Conservation (phyloP, 1,140 invertebrate species). For the Tetragnatha versicolor region DNA sequence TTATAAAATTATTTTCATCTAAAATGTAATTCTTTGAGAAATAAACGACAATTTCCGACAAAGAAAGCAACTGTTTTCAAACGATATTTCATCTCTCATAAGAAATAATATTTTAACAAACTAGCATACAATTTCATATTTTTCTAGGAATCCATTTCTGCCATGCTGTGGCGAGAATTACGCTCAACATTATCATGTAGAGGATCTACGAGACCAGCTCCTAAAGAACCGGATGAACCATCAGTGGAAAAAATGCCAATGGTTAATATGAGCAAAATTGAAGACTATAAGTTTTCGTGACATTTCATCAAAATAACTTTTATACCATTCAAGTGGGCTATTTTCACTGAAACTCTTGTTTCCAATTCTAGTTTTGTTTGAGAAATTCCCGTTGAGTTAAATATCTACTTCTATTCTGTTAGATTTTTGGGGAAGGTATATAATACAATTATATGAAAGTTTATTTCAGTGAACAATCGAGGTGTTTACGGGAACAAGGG, state of each 20-base stretch:
- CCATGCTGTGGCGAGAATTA: slow-evolving; percentile 45
- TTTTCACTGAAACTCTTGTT: not conserved
- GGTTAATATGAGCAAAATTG: slow-evolving; percentile 45
- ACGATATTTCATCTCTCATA: too few relatives aligned
- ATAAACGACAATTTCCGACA: too few relatives aligned
- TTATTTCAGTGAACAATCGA: too few relatives aligned
- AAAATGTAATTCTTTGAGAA: too few relatives aligned
- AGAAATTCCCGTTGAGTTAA: not conserved
- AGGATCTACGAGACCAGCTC: slow-evolving; percentile 31
- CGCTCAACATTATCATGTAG: slow-evolving; percentile 18
- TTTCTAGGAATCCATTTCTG: slow-evolving; percentile 24
- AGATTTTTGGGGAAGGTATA: too few relatives aligned
- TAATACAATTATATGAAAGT: too few relatives aligned
- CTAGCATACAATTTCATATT: too few relatives aligned
- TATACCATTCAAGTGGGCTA: not conserved
- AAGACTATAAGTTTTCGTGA: slow-evolving; percentile 47
- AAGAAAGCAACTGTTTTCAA: too few relatives aligned
- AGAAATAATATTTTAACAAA: too few relatives aligned
- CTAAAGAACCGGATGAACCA: slow-evolving; percentile 37
- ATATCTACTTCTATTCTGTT: too few relatives aligned
- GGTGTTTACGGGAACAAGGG: too few relatives aligned
- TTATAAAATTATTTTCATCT: too few relatives aligned
- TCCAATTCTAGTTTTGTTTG: not conserved
- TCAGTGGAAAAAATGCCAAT: slow-evolving; percentile 50
- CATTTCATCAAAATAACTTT: not conserved